Evolutionary conservation across 2,888 invertebrate species (phyloP).

Genomic region (Parnassius glacialis): DNA sequence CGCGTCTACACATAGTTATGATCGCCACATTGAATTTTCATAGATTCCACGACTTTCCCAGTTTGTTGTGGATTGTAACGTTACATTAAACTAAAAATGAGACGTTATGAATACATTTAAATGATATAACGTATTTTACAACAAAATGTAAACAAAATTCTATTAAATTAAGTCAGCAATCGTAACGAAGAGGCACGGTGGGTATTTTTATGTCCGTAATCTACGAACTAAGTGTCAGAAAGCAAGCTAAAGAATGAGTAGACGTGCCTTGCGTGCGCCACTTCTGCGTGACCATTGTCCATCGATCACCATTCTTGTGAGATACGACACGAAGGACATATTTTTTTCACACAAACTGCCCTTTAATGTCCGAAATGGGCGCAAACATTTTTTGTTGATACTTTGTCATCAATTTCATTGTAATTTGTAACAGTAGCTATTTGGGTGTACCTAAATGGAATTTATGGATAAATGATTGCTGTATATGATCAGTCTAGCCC

Average conservation of each 20-base stretch:
- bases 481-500: too few species aligned
- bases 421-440: too few species aligned
- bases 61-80: too few species aligned
- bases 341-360: slow-evolving; percentile 58
- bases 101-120: too few species aligned
- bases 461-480: too few species aligned
- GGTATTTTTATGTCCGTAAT: slow-evolving; percentile 62
- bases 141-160: slow-evolving; percentile 13
- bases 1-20: too few species aligned
- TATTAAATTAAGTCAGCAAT: slow-evolving; percentile 44
- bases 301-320: slow-evolving; percentile 67
- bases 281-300: slow-evolving; percentile 61
- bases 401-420: slow-evolving; percentile 26
- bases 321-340: slow-evolving; percentile 63
- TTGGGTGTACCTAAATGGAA: too few species aligned
- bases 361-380: slow-evolving; percentile 33
- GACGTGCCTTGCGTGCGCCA: slow-evolving; percentile 52
- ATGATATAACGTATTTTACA: neutral
- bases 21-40: too few species aligned
- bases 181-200: slow-evolving; percentile 56
- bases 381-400: slow-evolving; percentile 29
- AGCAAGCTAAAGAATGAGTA: slow-evolving; percentile 48
- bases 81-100: too few species aligned
- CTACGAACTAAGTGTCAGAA: slow-evolving; percentile 58
- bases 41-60: too few species aligned